Evolutionary conservation across 1,140 invertebrate genomes (phyloP), one percentile per base, ranked within the genome.

Genomic region (Drosophila simulans): DNA sequence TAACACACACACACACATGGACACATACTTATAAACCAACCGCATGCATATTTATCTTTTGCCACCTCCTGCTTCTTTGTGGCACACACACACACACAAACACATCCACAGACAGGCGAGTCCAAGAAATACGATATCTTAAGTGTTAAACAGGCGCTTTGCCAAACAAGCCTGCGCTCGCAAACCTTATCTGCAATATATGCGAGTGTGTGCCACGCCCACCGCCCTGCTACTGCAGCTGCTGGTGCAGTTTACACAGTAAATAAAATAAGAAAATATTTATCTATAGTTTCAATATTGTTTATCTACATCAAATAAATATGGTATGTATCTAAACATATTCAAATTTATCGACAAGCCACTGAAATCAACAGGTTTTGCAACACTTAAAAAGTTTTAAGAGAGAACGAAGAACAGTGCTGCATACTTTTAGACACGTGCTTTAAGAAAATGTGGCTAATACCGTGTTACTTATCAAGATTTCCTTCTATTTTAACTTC

Each of bases 71-170:
- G 55, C 58, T 59, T 43, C 73, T 81, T 81, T 78, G 82, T 68
- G 59, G 63, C 63, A 35, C 55, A 34, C 31, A 34, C 31, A 7
- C 63, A 35, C 55, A 34, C 34, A 43, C 57, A 72, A 46, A 55
- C 66, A 71, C 43, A 73, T 39, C 35, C 51, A 48, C 63, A 69
- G 46, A 56, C 42, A 72, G 59, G 65, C 53, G 15, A 66, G 45
- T 76, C 48, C 68, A 88, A 88, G 83, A 88, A 83, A 84, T 88
- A 89, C 83, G 84, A 88, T 88, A 88, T 88, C 83, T 88, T 88
- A 89, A 88, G 83, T 88, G 83, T 88, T 88, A 88, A 88, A 83
- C 80, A 89, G 83, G 83, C 83, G 83, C 83, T 88, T 88, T 88
- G 80, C 84, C 83, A 80, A 88, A 88, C 83, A 89, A 89, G 78